These are phyloP conservation scores for Argya squamiceps DNA, from an alignment of 2,797 vertebrate genomes.

Conservation along the genomic window DNA sequence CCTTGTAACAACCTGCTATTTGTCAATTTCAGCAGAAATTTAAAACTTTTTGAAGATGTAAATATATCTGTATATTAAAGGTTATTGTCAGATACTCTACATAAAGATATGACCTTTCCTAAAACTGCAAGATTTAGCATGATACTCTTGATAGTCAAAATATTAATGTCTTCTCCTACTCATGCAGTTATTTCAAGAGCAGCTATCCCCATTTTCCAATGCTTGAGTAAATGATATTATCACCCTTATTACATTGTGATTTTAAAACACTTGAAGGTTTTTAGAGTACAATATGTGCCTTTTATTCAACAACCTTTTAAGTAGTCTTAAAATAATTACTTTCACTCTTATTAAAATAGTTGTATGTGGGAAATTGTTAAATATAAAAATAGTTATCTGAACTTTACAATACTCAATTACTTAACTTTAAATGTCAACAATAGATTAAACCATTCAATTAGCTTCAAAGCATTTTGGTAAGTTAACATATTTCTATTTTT, in stretches of 20 bases:
- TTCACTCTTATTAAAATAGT: neutral
- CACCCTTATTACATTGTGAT: neutral
- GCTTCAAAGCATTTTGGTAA: neutral
- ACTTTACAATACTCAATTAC: neutral
- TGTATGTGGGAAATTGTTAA: neutral
- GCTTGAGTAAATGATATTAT: neutral
- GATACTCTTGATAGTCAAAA: neutral
- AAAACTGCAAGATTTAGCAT: neutral
- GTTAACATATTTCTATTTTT: neutral
- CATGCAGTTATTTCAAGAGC: neutral
- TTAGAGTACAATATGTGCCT: neutral
- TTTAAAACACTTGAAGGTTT: neutral
- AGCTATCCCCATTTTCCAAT: neutral
- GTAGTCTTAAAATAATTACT: neutral
- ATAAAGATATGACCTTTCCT: neutral
- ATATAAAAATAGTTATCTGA: neutral
- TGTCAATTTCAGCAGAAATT: neutral
- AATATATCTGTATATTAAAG: neutral
- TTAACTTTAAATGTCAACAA: neutral
- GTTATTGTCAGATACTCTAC: neutral
- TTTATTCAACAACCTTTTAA: neutral
- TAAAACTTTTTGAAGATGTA: neutral
- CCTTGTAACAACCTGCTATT: neutral
- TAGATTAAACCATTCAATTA: neutral
- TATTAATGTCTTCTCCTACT: neutral